Conservation (phyloP, 2,113 vertebrate genomes). For the Rhinoptilus africanus region DNA sequence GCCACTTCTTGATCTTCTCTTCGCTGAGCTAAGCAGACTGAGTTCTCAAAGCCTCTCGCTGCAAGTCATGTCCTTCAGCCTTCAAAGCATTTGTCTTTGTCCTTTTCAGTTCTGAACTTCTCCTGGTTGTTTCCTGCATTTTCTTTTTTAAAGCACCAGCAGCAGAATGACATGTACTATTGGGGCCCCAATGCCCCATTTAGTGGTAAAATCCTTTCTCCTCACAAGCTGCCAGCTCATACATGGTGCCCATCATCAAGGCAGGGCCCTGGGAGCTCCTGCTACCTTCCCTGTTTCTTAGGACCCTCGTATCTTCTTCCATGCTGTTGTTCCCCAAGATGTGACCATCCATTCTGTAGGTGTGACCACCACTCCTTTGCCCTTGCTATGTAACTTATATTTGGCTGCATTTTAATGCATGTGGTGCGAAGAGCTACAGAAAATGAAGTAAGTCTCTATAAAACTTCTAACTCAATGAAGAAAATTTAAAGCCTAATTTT, state of each 20-base stretch:
- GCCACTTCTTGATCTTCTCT: background rate
- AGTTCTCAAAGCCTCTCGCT: background rate
- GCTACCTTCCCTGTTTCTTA: background rate
- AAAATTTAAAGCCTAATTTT: background rate
- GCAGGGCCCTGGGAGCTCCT: background rate
- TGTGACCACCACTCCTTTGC: background rate
- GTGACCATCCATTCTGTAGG: background rate
- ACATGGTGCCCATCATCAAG: background rate
- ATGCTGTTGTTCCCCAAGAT: background rate
- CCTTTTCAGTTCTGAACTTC: background rate
- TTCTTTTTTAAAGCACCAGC: background rate
- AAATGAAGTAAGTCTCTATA: background rate
- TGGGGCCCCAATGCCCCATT: background rate
- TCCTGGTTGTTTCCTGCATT: background rate
- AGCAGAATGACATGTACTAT: background rate
- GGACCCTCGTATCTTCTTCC: background rate
- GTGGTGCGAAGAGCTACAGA: background rate
- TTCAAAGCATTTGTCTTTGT: background rate
- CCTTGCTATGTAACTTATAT: background rate
- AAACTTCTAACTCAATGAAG: background rate
- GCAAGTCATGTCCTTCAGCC: background rate
- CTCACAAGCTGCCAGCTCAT: background rate
- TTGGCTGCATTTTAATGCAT: background rate
- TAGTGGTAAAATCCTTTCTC: background rate
- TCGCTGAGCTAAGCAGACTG: background rate